Evolutionary conservation across 1,140 invertebrate genomes (phyloP).

Genomic region (Artemia franciscana): DNA sequence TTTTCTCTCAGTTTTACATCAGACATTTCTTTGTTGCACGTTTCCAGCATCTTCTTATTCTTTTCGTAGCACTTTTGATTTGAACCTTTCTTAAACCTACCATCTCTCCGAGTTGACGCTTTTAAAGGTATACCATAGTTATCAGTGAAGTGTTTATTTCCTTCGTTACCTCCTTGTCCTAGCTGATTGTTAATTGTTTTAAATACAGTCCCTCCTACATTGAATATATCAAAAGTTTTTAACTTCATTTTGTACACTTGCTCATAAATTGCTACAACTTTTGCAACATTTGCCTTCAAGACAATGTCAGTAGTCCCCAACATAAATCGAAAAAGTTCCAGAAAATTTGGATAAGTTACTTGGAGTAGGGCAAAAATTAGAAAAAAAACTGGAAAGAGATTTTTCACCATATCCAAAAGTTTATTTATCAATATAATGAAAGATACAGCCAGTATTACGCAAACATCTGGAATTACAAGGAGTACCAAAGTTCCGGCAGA

Average conservation of each 20-base stretch:
- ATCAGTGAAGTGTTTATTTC: not conserved
- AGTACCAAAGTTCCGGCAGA: too few relatives aligned
- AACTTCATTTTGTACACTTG: not conserved
- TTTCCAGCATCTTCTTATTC: not conserved
- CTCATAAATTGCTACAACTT: not conserved
- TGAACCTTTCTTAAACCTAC: not conserved
- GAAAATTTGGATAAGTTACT: not conserved
- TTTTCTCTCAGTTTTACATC: not conserved
- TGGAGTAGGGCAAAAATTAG: not conserved
- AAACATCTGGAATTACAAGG: too few relatives aligned
- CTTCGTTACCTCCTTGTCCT: not conserved
- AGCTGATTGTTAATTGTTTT: not conserved
- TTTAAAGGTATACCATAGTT: not conserved
- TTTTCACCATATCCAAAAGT: not conserved
- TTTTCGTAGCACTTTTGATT: not conserved
- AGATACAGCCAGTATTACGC: too few relatives aligned
- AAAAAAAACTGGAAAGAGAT: not conserved
- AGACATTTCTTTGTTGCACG: not conserved
- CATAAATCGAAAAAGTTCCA: not conserved
- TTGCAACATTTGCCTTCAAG: not conserved
- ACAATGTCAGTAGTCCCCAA: not conserved
- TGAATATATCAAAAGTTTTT: not conserved
- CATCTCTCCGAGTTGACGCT: not conserved
- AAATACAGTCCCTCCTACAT: not conserved
- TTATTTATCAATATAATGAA: too few relatives aligned